A percentile compares a stretch with the other conserved stretches of the same genome.
Evolutionary conservation across 2,113 vertebrate genomes (phyloP).

Genomic region (Pygoscelis antarcticus): DNA sequence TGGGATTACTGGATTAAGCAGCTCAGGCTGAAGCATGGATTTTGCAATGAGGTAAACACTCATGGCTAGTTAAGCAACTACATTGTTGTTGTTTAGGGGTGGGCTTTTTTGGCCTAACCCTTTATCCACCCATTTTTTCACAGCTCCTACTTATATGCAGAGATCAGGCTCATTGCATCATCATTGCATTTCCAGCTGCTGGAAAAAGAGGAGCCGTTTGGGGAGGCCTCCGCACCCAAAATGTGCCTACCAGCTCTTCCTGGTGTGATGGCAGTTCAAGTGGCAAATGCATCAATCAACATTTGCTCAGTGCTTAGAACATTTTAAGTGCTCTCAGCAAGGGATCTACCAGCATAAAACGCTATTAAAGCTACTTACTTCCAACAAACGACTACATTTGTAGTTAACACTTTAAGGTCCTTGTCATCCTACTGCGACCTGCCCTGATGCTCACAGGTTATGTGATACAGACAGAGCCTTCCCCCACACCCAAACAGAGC

Average conservation of each 20-base stretch:
- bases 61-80: background rate
- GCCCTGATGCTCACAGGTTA: background rate
- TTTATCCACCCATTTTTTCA: background rate
- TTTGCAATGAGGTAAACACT: background rate
- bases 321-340: background rate
- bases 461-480: background rate
- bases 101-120: background rate
- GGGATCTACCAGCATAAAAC: background rate
- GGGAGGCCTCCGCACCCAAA: background rate
- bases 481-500: fast-evolving
- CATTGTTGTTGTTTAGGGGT: background rate
- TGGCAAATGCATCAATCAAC: background rate
- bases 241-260: background rate
- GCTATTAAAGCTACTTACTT: background rate
- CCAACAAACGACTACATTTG: background rate
- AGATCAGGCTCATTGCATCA: background rate
- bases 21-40: background rate
- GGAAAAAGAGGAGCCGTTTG: background rate
- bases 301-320: background rate
- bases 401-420: background rate
- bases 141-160: background rate
- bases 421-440: background rate
- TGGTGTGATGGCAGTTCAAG: background rate
- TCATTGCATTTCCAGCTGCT: background rate
- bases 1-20: background rate